Percentiles rank a stretch among this genome's conserved stretches.
Evolutionary conservation across 2,888 invertebrate genomes (phyloP).

Genomic region (Tetrapedia diversipes): DNA sequence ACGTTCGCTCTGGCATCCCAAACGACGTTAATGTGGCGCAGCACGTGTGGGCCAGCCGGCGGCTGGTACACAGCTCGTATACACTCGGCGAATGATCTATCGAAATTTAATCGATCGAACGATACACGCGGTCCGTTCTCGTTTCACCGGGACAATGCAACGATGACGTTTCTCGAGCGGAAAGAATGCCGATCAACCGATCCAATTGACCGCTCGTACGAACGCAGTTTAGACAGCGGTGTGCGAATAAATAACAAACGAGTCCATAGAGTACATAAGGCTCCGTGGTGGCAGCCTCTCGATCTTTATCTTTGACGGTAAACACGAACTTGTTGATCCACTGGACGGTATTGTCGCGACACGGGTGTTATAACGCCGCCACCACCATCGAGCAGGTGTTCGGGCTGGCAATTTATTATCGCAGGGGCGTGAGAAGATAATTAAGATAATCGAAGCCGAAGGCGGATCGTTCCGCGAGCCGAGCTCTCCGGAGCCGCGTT

Average conservation of each 20-base stretch:
- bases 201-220: conserved; percentile 15
- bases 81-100: conserved; percentile 11
- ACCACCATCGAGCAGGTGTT: conserved; percentile 19
- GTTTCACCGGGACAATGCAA: conserved; percentile 25
- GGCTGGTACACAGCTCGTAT: not conserved
- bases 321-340: conserved; percentile 1
- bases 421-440: conserved; percentile 42
- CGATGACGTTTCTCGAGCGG: conserved; percentile 23
- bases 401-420: conserved; percentile 11
- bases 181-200: conserved; percentile 10
- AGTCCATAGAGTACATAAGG: too few species aligned
- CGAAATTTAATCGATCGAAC: conserved; percentile 37
- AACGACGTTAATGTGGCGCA: conserved; percentile 25
- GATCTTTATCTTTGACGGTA: not conserved
- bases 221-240: conserved; percentile 7
- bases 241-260: not conserved
- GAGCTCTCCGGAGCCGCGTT: not conserved
- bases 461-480: conserved; percentile 41
- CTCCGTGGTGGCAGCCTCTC: not conserved
- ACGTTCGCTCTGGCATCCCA: not conserved
- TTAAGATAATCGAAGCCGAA: conserved; percentile 56
- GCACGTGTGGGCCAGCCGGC: conserved; percentile 2
- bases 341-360: not conserved
- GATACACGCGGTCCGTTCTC: conserved; percentile 21
- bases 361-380: not conserved